Base-by-base conservation (phyloP, 2,888 invertebrate species). In the Stictocephala bisonia region DNA sequence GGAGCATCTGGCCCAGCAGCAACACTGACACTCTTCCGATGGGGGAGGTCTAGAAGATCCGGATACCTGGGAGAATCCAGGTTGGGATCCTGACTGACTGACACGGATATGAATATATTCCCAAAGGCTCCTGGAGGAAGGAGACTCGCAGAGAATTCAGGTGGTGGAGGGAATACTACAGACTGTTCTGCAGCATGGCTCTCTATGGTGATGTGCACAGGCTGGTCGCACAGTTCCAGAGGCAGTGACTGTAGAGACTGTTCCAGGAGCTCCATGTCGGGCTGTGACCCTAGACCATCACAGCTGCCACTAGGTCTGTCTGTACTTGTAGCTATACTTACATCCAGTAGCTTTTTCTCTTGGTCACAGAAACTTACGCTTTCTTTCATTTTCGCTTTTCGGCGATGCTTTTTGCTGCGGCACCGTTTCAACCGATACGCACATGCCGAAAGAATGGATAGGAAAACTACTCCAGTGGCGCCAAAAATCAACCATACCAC, bases 351-450 rank as follows among this genome's bases (percentile, higher is more conserved):
- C 81, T 94, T 93, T 84, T 95, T 94, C 82, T 95, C 94, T 85
- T 95, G 95, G 81, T 95, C 95, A 58, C 92, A 93, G 82, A 93
- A 93, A 82, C 93, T 94, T 0, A 92, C 89, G 83, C 93, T 93
- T 53, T 91, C 90, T 80, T 93, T 93, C 72, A 92, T 87, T 48
- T 92, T 92, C 77, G 91, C 89, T 80, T 88, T 88, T 60, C 79
- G 78, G 70, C 88, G 86, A 58, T 88, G 85, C 2, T 87, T 84
- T 44, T 80, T 67, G 0, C 86, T 85, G 22, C 84, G 81, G 78
- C 85, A 81, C 76, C 83, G 84, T 85, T 85, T 86, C 84, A 86
- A 85, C 86, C 83, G 88, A 78, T 87, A 88, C 74, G 87, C 83
- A 13, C 86, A 85, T 18, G 87, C 83, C 44, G 88, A 84, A 3